Percentiles rank a stretch among this genome's conserved stretches.
Evolutionary conservation across 1,140 invertebrate genomes (phyloP).

Genomic region (Leguminivora glycinivorella): DNA sequence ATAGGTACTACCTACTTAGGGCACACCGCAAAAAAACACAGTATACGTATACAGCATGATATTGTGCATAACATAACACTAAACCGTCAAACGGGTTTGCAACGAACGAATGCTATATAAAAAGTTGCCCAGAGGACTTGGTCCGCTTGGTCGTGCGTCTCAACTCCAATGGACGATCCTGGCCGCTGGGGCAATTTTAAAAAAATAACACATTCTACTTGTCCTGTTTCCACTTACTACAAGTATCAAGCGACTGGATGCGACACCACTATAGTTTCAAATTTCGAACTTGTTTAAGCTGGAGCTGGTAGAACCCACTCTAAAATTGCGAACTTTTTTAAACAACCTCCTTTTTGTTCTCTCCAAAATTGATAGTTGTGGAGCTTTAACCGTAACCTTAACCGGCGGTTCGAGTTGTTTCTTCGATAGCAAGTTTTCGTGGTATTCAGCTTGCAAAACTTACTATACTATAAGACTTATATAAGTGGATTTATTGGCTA

Average conservation of each 20-base stretch:
- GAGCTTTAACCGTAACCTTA: slow-evolving; percentile 36
- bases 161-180: slow-evolving; percentile 12
- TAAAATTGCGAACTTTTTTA: slow-evolving; percentile 72
- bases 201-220: background rate
- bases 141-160: slow-evolving; percentile 31
- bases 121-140: slow-evolving; percentile 68
- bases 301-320: slow-evolving; percentile 61
- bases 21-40: background rate
- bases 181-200: background rate
- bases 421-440: slow-evolving; percentile 56
- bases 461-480: background rate
- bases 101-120: slow-evolving; percentile 72
- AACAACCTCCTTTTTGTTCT: slow-evolving; percentile 16
- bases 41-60: slow-evolving; percentile 13
- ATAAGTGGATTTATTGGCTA: background rate
- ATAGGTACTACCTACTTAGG: background rate
- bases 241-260: background rate
- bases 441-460: background rate
- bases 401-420: slow-evolving; percentile 58
- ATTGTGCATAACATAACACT: slow-evolving; percentile 66
- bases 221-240: background rate
- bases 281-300: background rate
- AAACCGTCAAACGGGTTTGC: slow-evolving; percentile 74
- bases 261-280: background rate
- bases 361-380: slow-evolving; percentile 28